Conservation (phyloP, 64 coral and sea anemone genomes). For the Montipora sp. region DNA sequence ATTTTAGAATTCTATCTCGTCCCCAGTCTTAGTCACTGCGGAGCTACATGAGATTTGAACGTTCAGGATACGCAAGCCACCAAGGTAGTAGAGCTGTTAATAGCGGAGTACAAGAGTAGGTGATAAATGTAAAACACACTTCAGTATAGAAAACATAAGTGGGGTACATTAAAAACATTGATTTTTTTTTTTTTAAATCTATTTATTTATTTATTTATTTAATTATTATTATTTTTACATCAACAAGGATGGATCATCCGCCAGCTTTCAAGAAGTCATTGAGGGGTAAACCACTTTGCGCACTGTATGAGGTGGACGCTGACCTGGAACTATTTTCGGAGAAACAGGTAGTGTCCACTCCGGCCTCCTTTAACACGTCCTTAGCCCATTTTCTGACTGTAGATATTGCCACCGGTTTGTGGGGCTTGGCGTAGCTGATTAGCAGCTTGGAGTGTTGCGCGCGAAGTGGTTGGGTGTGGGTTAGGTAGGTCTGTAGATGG, state of each 20-base stretch:
- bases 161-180: not conserved
- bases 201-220: no score
- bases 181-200: not conserved
- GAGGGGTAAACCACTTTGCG: not conserved
- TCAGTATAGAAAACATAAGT: not conserved
- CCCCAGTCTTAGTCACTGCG: not conserved
- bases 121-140: not conserved
- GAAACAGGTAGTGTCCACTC: not conserved
- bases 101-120: not conserved
- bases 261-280: constrained; percentile 12
- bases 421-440: no score
- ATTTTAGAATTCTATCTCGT: not conserved
- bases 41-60: constrained; percentile 11
- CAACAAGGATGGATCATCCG: not conserved
- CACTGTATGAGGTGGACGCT: not conserved
- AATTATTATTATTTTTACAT: no score
- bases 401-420: no score
- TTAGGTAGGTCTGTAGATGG: no score
- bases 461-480: no score
- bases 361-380: no score
- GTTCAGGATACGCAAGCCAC: constrained; percentile 3
- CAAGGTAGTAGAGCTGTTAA: not conserved
- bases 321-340: not conserved
- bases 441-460: no score
- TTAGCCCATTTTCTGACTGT: no score